Percentiles rank a stretch among this genome's conserved stretches.
phyloP scores from a whole-genome alignment of 2,888 invertebrate species.

The Xestoiulus laeticollis region DNA sequence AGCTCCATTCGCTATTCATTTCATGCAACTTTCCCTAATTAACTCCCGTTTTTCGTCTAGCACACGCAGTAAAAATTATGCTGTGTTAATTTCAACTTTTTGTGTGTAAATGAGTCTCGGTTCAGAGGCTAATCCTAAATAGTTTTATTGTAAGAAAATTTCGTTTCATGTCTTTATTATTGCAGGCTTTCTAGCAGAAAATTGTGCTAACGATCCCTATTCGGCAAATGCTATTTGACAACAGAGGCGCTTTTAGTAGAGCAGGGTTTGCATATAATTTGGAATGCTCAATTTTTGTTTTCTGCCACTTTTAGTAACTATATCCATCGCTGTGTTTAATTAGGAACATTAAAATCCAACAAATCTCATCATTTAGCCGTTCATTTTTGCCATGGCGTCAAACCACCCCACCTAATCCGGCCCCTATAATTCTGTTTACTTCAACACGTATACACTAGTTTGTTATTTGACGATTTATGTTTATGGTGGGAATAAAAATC shows the following conservation, averaged over 20 bases:
- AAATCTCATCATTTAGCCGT: background rate
- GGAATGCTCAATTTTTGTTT: background rate
- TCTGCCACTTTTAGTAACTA: too few relatives aligned
- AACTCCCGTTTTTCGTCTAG: background rate
- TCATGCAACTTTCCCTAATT: background rate
- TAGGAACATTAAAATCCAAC: background rate
- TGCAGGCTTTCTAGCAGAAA: background rate
- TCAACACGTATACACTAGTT: background rate
- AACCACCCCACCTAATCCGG: background rate
- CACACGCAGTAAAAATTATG: background rate
- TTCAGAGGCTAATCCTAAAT: background rate
- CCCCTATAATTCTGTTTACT: background rate
- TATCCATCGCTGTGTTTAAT: background rate
- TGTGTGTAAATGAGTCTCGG: background rate
- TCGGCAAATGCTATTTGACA: background rate
- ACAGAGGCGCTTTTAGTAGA: background rate
- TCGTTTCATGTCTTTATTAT: background rate
- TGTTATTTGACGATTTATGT: background rate
- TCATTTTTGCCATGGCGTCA: background rate
- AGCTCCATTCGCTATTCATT: background rate
- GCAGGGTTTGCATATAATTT: too few relatives aligned
- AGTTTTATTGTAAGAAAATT: background rate
- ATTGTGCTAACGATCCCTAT: too few relatives aligned
- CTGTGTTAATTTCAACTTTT: background rate
- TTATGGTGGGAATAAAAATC: conserved; percentile 34